Conservation (phyloP, 2,797 vertebrate species). For the Pangasius macronema region DNA sequence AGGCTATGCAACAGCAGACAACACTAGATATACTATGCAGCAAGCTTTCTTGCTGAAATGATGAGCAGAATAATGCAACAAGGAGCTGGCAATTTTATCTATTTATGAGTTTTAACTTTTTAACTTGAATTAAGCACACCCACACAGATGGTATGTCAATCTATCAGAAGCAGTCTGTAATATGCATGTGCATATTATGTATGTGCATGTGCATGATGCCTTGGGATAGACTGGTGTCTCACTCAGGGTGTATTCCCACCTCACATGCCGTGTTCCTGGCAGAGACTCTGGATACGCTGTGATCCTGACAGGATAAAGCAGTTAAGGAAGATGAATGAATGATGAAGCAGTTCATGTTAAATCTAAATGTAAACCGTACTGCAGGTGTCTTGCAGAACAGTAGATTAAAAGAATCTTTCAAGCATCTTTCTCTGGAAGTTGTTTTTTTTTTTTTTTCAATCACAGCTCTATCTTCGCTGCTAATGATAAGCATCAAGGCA, state of each 20-base stretch:
- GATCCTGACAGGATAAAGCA: neutral
- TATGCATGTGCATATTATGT: too few species aligned
- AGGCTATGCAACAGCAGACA: neutral
- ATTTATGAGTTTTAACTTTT: neutral
- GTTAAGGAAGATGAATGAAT: neutral
- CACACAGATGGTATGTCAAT: neutral
- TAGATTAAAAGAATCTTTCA: neutral
- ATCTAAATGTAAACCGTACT: neutral
- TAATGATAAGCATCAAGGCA: conserved; percentile 37
- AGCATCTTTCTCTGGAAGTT: neutral
- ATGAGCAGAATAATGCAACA: neutral
- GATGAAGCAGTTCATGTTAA: neutral
- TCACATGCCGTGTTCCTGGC: neutral
- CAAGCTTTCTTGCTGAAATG: neutral
- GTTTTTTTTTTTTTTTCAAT: neutral
- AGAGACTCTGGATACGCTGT: neutral
- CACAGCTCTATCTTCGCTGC: neutral
- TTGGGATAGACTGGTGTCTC: too few species aligned
- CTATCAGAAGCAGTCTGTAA: too few species aligned
- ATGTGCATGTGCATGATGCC: neutral
- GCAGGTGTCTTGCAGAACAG: neutral
- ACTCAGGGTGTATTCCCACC: neutral
- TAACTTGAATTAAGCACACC: neutral
- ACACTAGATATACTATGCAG: neutral
- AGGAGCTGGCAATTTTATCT: neutral